These are phyloP conservation scores for Heliocidaris tuberculata DNA, from an alignment of 35 echinoderm and acorn worm genomes.

Conservation along the genomic window DNA sequence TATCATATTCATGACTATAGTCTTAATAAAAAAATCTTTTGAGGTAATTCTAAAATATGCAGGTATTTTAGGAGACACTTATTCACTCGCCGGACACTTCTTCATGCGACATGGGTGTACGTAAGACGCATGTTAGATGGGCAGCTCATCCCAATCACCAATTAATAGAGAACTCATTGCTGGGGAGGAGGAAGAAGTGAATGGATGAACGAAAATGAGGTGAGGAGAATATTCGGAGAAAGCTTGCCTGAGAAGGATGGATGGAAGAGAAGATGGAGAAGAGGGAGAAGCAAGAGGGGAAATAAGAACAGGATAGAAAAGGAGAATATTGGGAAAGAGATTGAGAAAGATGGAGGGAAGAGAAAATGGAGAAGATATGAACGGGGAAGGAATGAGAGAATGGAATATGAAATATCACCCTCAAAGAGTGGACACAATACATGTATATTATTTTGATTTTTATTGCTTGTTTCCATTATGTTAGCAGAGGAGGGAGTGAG, in stretches of 20 bases:
- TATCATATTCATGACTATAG: neutral
- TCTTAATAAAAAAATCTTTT: neutral
- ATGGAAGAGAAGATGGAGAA: too few species aligned
- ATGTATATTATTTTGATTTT: too few species aligned
- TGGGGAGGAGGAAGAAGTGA: neutral
- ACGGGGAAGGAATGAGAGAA: too few species aligned
- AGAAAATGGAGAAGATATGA: too few species aligned
- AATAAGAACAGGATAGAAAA: neutral
- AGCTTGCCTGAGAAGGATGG: too few species aligned
- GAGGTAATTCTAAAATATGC: neutral
- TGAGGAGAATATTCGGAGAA: too few species aligned
- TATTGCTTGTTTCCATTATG: too few species aligned
- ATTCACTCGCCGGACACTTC: neutral
- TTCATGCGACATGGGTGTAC: neutral
- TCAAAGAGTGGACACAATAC: too few species aligned
- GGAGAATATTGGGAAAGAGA: neutral
- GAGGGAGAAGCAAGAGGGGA: too few species aligned
- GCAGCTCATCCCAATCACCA: neutral
- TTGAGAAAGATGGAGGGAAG: neutral
- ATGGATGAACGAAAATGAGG: neutral
- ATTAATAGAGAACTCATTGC: neutral
- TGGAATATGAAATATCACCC: too few species aligned
- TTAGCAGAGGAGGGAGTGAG: too few species aligned
- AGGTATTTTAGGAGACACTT: neutral
- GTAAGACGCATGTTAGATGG: neutral